These are phyloP conservation scores for Rhynchotus rufescens DNA, from an alignment of 2,797 vertebrate species.

Conservation along the genomic window DNA sequence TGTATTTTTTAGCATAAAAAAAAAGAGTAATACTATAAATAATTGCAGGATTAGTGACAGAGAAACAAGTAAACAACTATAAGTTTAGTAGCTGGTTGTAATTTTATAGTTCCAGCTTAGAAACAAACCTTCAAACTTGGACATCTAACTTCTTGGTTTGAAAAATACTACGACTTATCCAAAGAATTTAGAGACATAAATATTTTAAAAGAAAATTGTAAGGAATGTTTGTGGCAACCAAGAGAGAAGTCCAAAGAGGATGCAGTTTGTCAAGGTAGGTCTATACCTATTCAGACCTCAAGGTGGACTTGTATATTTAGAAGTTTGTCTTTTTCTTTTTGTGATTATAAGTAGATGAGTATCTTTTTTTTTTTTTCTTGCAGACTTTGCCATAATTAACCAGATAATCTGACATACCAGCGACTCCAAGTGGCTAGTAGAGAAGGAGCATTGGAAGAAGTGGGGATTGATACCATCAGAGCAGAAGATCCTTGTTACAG, in stretches of 20 bases:
- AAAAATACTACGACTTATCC: background rate
- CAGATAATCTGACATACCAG: background rate
- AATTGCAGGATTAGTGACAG: background rate
- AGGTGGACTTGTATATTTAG: background rate
- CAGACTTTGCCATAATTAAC: background rate
- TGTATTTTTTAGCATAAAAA: background rate
- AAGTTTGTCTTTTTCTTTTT: background rate
- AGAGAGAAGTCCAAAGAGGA: background rate
- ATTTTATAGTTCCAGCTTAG: background rate
- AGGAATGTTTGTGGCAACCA: background rate
- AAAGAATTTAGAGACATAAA: background rate
- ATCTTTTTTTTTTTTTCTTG: background rate
- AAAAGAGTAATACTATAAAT: background rate
- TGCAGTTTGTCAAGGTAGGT: background rate
- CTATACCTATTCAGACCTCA: background rate
- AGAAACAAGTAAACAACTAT: background rate
- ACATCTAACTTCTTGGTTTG: background rate
- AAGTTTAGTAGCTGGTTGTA: background rate
- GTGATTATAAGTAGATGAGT: background rate
- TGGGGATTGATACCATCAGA: background rate
- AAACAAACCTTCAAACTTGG: background rate
- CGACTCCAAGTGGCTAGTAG: background rate
- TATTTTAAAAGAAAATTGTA: background rate
- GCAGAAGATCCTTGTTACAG: background rate
- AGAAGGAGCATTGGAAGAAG: background rate